Conservation (phyloP, 2,888 invertebrate genomes). For the Eupsilia transversa region DNA sequence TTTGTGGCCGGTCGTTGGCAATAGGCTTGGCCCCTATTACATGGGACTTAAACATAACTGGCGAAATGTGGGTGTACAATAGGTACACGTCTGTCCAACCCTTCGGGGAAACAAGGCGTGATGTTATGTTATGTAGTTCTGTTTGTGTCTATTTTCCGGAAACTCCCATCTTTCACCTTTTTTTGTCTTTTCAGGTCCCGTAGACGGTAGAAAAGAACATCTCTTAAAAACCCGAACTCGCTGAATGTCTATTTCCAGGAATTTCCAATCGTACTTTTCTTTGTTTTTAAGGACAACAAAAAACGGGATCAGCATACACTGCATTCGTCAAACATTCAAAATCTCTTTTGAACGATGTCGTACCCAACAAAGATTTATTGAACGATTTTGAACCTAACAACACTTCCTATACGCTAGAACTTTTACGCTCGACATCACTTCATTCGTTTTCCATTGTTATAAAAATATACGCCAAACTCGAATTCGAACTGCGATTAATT, state of each 20-base stretch:
- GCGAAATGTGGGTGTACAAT: too few relatives aligned
- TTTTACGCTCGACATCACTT: neutral
- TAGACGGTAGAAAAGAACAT: neutral
- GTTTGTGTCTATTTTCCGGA: too few relatives aligned
- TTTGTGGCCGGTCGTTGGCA: too few relatives aligned
- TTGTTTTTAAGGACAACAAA: neutral
- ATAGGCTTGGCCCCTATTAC: too few relatives aligned
- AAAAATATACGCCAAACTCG: constrained; percentile 28
- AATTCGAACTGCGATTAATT: constrained; percentile 50
- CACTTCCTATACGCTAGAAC: constrained; percentile 4
- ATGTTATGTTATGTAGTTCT: too few relatives aligned
- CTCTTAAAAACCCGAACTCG: neutral
- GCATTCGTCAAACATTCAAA: neutral
- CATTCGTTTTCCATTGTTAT: constrained; percentile 31
- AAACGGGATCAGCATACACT: neutral
- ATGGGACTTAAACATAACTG: too few relatives aligned
- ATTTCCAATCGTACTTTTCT: neutral
- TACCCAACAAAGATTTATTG: neutral
- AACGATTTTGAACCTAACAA: constrained; percentile 5
- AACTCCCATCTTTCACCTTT: neutral
- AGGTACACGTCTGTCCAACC: too few relatives aligned
- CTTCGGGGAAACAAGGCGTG: too few relatives aligned
- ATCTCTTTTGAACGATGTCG: neutral
- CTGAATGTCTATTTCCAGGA: neutral
- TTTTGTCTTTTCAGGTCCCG: neutral